Evolutionary conservation across 1,140 invertebrate species (phyloP).

Genomic region (Macrobrachium nipponense): DNA sequence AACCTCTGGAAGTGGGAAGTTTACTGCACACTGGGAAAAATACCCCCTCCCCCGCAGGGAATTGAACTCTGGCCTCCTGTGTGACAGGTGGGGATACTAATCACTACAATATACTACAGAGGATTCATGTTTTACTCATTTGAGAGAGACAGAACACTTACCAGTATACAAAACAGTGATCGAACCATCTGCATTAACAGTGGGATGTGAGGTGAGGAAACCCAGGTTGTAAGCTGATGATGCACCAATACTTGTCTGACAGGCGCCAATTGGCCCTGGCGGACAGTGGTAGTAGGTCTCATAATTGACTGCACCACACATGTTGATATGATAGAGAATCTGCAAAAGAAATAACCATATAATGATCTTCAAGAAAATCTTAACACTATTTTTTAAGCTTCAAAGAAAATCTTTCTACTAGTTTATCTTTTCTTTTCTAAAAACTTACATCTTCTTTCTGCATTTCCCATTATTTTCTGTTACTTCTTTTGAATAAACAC

Average conservation of each 20-base stretch:
- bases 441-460: no score
- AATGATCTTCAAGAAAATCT: background rate
- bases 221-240: slow-evolving; percentile 52
- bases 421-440: no score
- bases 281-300: slow-evolving; percentile 52
- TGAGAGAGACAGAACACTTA: background rate
- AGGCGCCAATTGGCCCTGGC: slow-evolving; percentile 50
- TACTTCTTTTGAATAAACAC: no score
- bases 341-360: slow-evolving; percentile 16
- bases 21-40: no score
- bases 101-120: no score
- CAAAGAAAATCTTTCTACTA: background rate
- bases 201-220: slow-evolving; percentile 58
- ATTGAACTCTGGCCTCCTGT: no score
- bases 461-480: no score
- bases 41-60: no score
- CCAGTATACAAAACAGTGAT: slow-evolving; percentile 57
- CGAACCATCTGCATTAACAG: slow-evolving; percentile 53
- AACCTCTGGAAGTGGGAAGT: no score
- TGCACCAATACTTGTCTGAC: slow-evolving; percentile 45
- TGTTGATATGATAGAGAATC: slow-evolving; percentile 56
- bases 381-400: background rate
- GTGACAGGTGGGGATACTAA: no score
- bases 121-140: no score
- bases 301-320: slow-evolving; percentile 56